These are phyloP conservation scores for Nemurella pictetii DNA, from an alignment of 2,888 invertebrate genomes.

Conservation along the genomic window DNA sequence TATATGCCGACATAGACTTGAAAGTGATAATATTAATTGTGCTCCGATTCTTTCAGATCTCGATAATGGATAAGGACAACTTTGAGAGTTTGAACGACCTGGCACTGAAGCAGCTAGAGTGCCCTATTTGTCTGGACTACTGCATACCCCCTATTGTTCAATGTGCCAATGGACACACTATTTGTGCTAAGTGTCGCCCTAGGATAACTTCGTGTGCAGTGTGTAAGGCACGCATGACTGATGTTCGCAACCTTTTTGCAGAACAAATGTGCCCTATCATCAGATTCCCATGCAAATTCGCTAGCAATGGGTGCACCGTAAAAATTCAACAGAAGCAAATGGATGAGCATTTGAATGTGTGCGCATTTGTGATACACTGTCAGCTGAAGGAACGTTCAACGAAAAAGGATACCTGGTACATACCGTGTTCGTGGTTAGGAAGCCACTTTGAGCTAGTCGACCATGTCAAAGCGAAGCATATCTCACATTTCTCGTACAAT, in stretches of 20 bases:
- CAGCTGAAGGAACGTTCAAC: background rate
- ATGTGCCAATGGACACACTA: conserved; percentile 65
- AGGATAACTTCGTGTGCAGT: conserved; percentile 62
- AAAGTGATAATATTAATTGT: background rate
- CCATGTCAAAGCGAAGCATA: background rate
- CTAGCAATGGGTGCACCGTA: background rate
- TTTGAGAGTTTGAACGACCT: background rate
- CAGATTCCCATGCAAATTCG: conserved; percentile 12
- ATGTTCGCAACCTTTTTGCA: conserved; percentile 54
- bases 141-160: conserved; percentile 64
- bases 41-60: background rate
- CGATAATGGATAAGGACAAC: background rate
- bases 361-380: conserved; percentile 11
- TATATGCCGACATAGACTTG: too few species aligned
- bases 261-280: background rate
- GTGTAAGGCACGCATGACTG: conserved; percentile 56
- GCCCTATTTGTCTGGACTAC: conserved; percentile 66
- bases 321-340: background rate
- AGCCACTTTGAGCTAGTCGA: conserved; percentile 7
- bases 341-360: conserved; percentile 7
- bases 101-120: conserved; percentile 54
- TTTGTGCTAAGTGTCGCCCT: conserved; percentile 60
- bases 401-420: background rate
- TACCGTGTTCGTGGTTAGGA: conserved; percentile 3
- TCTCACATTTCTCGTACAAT: background rate